A percentile compares a stretch with the other conserved stretches of the same genome.
Evolutionary conservation across 2,888 invertebrate species (phyloP).

Genomic region (Zonitis immaculata): DNA sequence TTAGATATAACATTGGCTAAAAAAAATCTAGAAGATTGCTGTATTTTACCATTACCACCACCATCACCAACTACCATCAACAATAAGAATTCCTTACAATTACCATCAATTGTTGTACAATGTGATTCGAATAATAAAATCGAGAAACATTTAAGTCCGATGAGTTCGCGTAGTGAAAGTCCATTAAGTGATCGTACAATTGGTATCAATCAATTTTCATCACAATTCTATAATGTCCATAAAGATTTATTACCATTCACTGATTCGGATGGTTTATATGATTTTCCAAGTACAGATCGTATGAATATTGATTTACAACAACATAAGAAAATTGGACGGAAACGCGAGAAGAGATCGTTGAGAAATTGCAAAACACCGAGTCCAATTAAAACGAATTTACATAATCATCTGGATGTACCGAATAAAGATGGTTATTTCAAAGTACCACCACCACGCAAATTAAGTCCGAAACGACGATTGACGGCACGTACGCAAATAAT

Average conservation of each 20-base stretch:
- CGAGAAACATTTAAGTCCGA: slow-evolving; percentile 56
- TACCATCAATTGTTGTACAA: slow-evolving; percentile 60
- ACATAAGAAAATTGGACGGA: slow-evolving; percentile 59
- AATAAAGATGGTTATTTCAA: slow-evolving; percentile 44
- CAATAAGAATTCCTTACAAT: slow-evolving; percentile 51
- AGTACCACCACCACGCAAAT: slow-evolving; percentile 49
- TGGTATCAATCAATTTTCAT: slow-evolving; percentile 63
- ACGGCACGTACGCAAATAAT: slow-evolving; percentile 53
- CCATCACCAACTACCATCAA: slow-evolving; percentile 25
- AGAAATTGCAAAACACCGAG: slow-evolving; percentile 50
- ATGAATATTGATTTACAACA: slow-evolving; percentile 49
- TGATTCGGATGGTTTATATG: slow-evolving; percentile 75
- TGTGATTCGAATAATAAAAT: slow-evolving; percentile 45
- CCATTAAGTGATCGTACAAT: slow-evolving; percentile 68
- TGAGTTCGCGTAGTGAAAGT: slow-evolving; percentile 74
- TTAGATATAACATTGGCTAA: slow-evolving; percentile 48
- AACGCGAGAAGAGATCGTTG: slow-evolving; percentile 56
- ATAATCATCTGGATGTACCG: slow-evolving; percentile 60
- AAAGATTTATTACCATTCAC: slow-evolving; percentile 63
- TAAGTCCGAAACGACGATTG: slow-evolving; percentile 57
- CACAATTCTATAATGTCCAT: slow-evolving; percentile 66
- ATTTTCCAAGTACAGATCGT: slow-evolving; percentile 72
- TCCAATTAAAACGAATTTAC: slow-evolving; percentile 54
- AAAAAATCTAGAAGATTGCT: not conserved
- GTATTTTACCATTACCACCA: slow-evolving; percentile 44